Conservation (phyloP, 2,113 vertebrate genomes). For the Natator depressus region DNA sequence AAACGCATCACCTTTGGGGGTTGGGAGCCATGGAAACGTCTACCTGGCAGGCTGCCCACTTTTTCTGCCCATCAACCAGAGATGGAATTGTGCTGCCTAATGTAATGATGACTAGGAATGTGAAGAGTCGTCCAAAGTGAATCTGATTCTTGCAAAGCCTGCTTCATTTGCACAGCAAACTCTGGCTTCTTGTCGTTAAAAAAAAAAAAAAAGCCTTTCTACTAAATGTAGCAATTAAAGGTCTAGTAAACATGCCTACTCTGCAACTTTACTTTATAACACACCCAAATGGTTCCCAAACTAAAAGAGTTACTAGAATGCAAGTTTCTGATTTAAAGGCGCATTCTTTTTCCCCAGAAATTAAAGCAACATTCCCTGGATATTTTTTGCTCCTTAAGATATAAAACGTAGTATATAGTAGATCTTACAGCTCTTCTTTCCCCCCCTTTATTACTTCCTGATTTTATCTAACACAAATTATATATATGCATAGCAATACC, state of each 20-base stretch:
- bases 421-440: constrained; percentile 4
- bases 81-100: constrained; percentile 87
- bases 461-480: constrained; percentile 66
- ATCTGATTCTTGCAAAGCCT: constrained; percentile 87
- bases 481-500: not conserved
- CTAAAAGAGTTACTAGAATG: constrained; percentile 50
- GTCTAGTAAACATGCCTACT: constrained; percentile 75
- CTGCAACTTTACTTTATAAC: constrained; percentile 74
- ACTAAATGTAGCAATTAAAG: constrained; percentile 78
- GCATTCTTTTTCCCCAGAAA: not conserved
- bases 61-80: constrained; percentile 86
- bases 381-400: constrained; percentile 27
- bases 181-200: constrained; percentile 80
- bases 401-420: not conserved
- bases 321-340: constrained; percentile 65
- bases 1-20: constrained; percentile 92
- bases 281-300: constrained; percentile 66
- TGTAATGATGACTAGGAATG: constrained; percentile 90
- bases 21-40: constrained; percentile 97
- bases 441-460: constrained; percentile 55
- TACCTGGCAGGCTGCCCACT: constrained; percentile 94
- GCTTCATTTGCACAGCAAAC: constrained; percentile 84
- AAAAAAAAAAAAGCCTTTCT: constrained; percentile 53
- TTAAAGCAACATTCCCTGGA: constrained; percentile 8
- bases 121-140: constrained; percentile 88